Percentiles rank a stretch among this genome's conserved stretches.
Conservation (phyloP, 1,140 invertebrate genomes). For the Cardiocondyla obscurior region DNA sequence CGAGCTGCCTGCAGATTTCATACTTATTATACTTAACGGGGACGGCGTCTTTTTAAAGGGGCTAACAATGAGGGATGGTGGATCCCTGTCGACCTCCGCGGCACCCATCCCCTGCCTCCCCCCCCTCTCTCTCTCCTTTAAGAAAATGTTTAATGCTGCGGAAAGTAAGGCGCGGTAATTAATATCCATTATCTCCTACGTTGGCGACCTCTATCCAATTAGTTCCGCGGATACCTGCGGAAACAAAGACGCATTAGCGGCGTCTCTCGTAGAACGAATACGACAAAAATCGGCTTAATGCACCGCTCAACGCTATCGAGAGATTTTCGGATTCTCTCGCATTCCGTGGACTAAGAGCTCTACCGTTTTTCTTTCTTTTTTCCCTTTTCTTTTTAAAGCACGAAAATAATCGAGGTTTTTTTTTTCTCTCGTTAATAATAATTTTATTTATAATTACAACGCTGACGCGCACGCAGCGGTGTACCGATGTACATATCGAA, state of each 20-base stretch:
- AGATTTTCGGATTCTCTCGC: neutral
- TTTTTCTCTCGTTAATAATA: neutral
- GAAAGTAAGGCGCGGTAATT: slow-evolving; percentile 83
- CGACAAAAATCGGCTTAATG: slow-evolving; percentile 42
- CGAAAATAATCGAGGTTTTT: neutral
- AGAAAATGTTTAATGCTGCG: slow-evolving; percentile 84
- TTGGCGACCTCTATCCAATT: slow-evolving; percentile 80
- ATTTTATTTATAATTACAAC: neutral
- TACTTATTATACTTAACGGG: slow-evolving; percentile 82
- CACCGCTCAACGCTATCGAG: slow-evolving; percentile 33
- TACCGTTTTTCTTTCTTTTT: neutral
- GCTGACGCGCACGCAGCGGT: neutral
- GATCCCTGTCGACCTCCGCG: slow-evolving; percentile 54
- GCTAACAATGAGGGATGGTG: slow-evolving; percentile 84
- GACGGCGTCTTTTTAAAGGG: slow-evolving; percentile 80
- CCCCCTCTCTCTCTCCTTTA: slow-evolving; percentile 55
- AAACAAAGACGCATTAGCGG: slow-evolving; percentile 81
- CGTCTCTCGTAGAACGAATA: slow-evolving; percentile 31
- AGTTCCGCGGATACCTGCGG: slow-evolving; percentile 71
- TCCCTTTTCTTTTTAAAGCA: neutral
- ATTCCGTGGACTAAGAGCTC: neutral
- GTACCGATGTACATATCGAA: neutral
- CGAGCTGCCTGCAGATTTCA: slow-evolving; percentile 72
- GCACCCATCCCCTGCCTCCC: neutral
- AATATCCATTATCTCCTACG: slow-evolving; percentile 83